Conservation (phyloP, 2,113 vertebrate species). For the Pycnonotus jocosus region DNA sequence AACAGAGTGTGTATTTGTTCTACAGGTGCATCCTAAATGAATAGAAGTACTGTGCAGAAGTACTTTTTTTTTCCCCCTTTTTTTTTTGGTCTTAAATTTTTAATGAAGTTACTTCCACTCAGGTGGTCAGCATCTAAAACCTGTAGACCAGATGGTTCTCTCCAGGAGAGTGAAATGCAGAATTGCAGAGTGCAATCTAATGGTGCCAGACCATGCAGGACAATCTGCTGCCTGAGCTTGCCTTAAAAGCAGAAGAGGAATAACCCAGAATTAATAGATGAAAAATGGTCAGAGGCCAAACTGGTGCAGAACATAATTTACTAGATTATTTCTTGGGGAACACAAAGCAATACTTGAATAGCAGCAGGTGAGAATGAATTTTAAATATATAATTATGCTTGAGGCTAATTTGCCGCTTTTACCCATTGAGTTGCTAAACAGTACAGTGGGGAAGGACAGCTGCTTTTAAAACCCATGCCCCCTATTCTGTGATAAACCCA, state of each 20-base stretch:
- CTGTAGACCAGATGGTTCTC: not conserved
- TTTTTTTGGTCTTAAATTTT: not conserved
- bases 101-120: constrained; percentile 26
- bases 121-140: not conserved
- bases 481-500: not conserved
- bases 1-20: not conserved
- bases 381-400: not conserved
- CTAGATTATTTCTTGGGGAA: not conserved
- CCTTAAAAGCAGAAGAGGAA: not conserved
- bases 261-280: not conserved
- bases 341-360: not conserved
- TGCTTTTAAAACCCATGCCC: not conserved
- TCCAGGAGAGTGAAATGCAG: not conserved
- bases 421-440: not conserved
- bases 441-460: not conserved
- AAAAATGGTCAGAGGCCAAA: not conserved
- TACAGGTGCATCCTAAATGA: not conserved
- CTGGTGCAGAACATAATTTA: not conserved
- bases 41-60: not conserved
- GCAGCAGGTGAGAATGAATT: not conserved
- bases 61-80: not conserved
- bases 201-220: not conserved
- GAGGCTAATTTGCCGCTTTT: not conserved
- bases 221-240: not conserved
- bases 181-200: not conserved